Conservation (phyloP, 1,140 invertebrate species). For the Venturia canescens region DNA sequence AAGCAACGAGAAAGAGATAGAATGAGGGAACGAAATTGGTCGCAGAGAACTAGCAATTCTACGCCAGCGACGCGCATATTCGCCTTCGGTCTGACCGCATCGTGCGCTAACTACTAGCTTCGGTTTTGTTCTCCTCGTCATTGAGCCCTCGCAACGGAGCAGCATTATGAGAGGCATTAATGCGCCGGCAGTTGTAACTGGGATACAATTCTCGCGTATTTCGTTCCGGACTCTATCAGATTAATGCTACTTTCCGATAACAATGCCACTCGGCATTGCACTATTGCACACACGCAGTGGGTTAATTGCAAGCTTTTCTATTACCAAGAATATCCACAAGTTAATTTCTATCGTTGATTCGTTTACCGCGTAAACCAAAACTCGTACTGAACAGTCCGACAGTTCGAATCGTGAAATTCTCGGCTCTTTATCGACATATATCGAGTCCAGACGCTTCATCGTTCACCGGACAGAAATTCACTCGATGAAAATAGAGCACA, state of each 20-base stretch:
- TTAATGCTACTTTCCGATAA: not conserved
- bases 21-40: not conserved
- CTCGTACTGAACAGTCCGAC: too few species aligned
- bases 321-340: not conserved
- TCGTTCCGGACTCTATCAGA: not conserved
- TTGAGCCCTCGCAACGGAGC: not conserved
- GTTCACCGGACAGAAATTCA: too few species aligned
- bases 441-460: too few species aligned
- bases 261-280: not conserved
- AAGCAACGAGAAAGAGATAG: not conserved
- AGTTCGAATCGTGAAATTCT: too few species aligned
- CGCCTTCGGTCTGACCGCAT: slow-evolving; percentile 12
- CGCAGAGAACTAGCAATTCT: not conserved
- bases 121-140: not conserved
- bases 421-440: too few species aligned
- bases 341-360: not conserved
- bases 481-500: too few species aligned
- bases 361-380: too few species aligned
- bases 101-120: slow-evolving; percentile 9
- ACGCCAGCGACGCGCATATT: not conserved
- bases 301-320: not conserved
- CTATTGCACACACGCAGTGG: not conserved
- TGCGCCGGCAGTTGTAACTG: not conserved
- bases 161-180: not conserved
- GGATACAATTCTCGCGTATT: not conserved